Evolutionary conservation across 2,888 invertebrate species (phyloP), one percentile per base, ranked within the genome.

Genomic region (Brachyptera risi): DNA sequence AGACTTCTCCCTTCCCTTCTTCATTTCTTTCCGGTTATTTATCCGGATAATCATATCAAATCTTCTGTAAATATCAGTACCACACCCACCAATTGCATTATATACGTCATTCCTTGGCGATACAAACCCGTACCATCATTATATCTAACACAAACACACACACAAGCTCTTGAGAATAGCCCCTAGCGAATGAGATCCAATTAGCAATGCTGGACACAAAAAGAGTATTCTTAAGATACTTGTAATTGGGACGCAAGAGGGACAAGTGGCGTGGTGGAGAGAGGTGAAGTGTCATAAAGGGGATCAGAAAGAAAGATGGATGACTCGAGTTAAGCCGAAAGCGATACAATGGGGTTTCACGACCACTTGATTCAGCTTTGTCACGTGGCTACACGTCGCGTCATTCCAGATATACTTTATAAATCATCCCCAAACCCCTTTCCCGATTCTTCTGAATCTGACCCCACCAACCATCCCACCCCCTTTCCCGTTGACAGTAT

Each of bases 181-280:
- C 56, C 60, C 49, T 47, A 17, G 26, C 54, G 56, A 56, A 57
- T 61, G 57, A 35, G 56, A 47, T 47, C 27, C 61, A 61, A 61
- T 57, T 61, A 61, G 57, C 56, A 49, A 15, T 40, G 57, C 38
- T 19, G 40, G 38, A 42, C 59, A 40, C 26, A 40, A 58, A 40
- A 40, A 42, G 54, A 40, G 49, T 23, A 23, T 24, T 56, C 47
- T 60, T 60, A 56, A 56, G 56, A 42, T 15, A 27, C 19, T 50
- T 21, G 49, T 56, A 60, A 56, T 60, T 60, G 44, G 47, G 56
- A 19, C 19, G 4, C 2, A 21, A 17, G 51, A 9, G 44, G 44
- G 38, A 38, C n/a, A 11, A 15, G 38, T 13, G 38, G 44, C 3
- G 7, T 7, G 9, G 4, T 15, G 44, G 44, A 21, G 5, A 11